Conservation (phyloP, 2,113 vertebrate genomes). For the Microcebus ravelobensis region DNA sequence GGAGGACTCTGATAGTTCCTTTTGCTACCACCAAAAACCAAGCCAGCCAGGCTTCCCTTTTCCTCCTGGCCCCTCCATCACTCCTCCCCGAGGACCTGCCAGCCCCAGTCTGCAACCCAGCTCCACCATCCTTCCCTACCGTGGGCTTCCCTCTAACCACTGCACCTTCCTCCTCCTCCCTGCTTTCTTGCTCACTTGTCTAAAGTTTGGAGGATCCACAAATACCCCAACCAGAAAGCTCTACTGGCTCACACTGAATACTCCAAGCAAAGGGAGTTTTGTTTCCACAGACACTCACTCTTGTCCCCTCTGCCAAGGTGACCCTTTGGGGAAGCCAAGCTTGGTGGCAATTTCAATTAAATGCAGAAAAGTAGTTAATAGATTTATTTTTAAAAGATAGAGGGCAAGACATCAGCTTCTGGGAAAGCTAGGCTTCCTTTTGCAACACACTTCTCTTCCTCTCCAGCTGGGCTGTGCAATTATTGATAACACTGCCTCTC, state of each 20-base stretch:
- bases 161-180: not conserved
- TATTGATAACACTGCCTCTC: not conserved
- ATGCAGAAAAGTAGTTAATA: conserved; percentile 58
- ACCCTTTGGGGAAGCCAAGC: conserved; percentile 61
- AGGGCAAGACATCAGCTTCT: conserved; percentile 36
- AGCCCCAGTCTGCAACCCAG: not conserved
- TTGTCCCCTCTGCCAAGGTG: conserved; percentile 53
- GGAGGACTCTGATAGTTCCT: conserved; percentile 29
- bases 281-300: not conserved
- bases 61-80: not conserved
- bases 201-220: not conserved
- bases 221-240: not conserved
- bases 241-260: not conserved
- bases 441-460: not conserved
- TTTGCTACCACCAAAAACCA: conserved; percentile 53
- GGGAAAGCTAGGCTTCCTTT: conserved; percentile 17
- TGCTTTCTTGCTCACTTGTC: not conserved
- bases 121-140: not conserved
- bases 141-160: not conserved
- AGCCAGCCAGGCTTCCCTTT: not conserved
- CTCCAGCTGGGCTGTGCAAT: not conserved
- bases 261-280: not conserved
- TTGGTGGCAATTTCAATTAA: conserved; percentile 68
- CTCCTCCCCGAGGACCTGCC: not conserved
- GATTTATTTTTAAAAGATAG: conserved; percentile 23